These are phyloP conservation scores for Archips xylosteana DNA, from an alignment of 2,888 invertebrate species.

Conservation along the genomic window DNA sequence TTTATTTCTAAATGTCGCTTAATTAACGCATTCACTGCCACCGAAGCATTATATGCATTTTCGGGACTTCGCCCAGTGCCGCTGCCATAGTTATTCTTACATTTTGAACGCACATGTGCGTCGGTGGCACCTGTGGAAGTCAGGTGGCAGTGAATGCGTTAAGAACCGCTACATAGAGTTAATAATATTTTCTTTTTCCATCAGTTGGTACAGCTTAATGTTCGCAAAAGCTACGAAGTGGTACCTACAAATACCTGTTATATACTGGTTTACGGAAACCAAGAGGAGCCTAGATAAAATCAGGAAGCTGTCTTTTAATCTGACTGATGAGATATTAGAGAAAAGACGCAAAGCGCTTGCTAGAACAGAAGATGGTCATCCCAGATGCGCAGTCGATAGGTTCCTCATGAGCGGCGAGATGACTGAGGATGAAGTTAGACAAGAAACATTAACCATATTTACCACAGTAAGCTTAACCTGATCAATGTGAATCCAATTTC, in stretches of 20 bases:
- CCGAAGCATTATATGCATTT: too few relatives aligned
- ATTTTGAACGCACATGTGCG: too few relatives aligned
- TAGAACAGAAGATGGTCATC: constrained; percentile 47
- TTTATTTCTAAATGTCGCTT: too few relatives aligned
- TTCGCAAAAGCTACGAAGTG: constrained; percentile 68
- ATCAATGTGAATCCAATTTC: neutral
- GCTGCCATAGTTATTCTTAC: too few relatives aligned
- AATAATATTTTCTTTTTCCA: neutral
- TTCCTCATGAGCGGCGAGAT: constrained; percentile 63
- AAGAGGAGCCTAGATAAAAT: constrained; percentile 52
- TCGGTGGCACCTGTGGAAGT: too few relatives aligned
- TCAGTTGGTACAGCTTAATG: constrained; percentile 63
- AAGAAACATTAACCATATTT: constrained; percentile 65
- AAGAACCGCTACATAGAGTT: too few relatives aligned
- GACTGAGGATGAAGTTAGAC: constrained; percentile 62
- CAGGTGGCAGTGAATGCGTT: too few relatives aligned
- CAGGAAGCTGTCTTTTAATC: constrained; percentile 53
- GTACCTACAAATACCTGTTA: constrained; percentile 70
- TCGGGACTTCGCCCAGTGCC: too few relatives aligned
- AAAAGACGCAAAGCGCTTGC: constrained; percentile 56
- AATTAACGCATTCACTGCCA: too few relatives aligned
- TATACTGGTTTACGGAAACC: constrained; percentile 62
- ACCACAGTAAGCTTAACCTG: constrained; percentile 66
- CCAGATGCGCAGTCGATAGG: constrained; percentile 65
- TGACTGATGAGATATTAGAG: constrained; percentile 59